Percentiles rank a stretch among this genome's conserved stretches.
phyloP scores from a whole-genome alignment of 1,140 invertebrate genomes.

The Penaeus japonicus region DNA sequence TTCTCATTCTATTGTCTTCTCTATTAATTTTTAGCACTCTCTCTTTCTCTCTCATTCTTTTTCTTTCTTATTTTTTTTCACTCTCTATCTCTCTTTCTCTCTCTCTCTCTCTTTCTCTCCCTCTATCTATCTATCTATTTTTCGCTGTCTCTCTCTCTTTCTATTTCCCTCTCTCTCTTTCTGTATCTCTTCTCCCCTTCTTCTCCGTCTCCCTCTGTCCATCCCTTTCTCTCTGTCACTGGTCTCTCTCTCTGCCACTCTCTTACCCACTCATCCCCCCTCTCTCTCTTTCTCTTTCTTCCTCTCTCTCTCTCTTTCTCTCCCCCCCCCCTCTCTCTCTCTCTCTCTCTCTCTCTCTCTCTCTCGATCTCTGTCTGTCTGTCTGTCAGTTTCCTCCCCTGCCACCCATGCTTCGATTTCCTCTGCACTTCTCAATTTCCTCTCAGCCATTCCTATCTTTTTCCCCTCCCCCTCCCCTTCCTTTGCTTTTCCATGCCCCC shows the following conservation, averaged over 20 bases:
- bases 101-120: not conserved
- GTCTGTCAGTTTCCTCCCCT: too few relatives aligned
- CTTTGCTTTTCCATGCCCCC: too few relatives aligned
- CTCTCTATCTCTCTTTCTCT: too few relatives aligned
- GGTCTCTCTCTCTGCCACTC: not conserved
- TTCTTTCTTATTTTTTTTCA: not conserved
- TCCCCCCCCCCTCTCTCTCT: too few relatives aligned
- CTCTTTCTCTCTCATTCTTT: not conserved
- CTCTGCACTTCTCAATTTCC: too few relatives aligned
- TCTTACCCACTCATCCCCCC: not conserved
- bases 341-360: too few relatives aligned
- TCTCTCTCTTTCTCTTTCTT: too few relatives aligned
- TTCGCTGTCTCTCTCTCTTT: not conserved
- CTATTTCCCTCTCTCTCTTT: not conserved
- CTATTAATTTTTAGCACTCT: not conserved
- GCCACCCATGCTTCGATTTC: too few relatives aligned
- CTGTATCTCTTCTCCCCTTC: not conserved
- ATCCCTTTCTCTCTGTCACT: not conserved
- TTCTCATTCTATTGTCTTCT: not conserved
- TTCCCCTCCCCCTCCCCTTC: too few relatives aligned
- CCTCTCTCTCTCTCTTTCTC: too few relatives aligned
- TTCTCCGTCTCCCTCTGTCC: not conserved
- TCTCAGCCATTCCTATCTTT: too few relatives aligned
- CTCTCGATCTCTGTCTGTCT: too few relatives aligned
- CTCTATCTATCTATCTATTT: not conserved